phyloP scores from a whole-genome alignment of 2,113 vertebrate species.

The Rhinoderma darwinii region DNA sequence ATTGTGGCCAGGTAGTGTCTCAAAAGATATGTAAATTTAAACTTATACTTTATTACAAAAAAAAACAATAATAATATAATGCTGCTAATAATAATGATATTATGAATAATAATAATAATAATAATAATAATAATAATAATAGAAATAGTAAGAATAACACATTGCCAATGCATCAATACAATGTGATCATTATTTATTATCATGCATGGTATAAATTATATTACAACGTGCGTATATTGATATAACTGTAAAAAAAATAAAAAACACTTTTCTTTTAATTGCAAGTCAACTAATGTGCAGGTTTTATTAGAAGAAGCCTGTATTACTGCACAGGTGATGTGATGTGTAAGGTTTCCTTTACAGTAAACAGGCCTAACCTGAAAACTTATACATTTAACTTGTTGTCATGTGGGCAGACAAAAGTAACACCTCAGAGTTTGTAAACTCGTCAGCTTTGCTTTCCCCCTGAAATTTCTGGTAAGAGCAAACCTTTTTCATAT shows the following conservation, averaged over 20 bases:
- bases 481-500: slow-evolving; percentile 50
- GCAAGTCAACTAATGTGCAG: neutral
- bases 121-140: too few species aligned
- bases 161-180: neutral
- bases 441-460: slow-evolving; percentile 51
- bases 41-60: too few species aligned
- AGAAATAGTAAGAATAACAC: too few species aligned
- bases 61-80: too few species aligned
- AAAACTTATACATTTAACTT: slow-evolving; percentile 10
- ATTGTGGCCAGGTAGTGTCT: too few species aligned
- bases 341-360: slow-evolving; percentile 38
- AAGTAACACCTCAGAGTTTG: slow-evolving; percentile 52
- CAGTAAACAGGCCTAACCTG: slow-evolving; percentile 36
- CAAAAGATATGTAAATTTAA: too few species aligned
- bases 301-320: neutral
- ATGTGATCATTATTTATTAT: neutral
- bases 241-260: neutral
- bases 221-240: neutral
- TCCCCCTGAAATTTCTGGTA: slow-evolving; percentile 56
- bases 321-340: neutral
- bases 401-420: slow-evolving; percentile 43
- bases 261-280: neutral
- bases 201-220: neutral
- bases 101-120: too few species aligned
- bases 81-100: too few species aligned